Evolutionary conservation across 2,113 vertebrate genomes (phyloP).

Genomic region (Ailurus styani): DNA sequence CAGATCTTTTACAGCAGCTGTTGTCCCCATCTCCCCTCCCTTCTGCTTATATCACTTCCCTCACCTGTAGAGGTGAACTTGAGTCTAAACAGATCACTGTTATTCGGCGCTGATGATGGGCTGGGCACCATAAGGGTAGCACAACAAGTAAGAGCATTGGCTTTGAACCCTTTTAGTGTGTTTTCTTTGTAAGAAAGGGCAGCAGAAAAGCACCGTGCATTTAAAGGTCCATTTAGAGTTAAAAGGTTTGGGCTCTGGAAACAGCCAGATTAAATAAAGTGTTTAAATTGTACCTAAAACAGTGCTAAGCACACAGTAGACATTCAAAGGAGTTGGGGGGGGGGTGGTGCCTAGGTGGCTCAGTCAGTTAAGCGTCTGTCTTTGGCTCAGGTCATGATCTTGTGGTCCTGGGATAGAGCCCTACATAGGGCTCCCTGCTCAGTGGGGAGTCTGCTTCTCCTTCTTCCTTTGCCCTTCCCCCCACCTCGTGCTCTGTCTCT

Average conservation of each 20-base stretch:
- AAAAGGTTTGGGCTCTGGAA: not conserved
- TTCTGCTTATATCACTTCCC: too few relatives aligned
- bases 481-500: too few relatives aligned
- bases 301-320: not conserved
- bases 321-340: not conserved
- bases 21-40: not conserved
- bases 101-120: not conserved
- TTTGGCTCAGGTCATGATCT: too few relatives aligned
- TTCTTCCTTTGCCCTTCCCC: too few relatives aligned
- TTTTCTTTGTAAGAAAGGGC: not conserved
- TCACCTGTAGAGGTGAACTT: not conserved
- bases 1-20: not conserved
- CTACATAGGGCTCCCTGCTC: too few relatives aligned
- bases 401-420: too few relatives aligned
- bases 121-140: not conserved
- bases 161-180: not conserved
- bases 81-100: not conserved
- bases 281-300: not conserved
- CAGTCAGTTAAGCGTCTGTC: too few relatives aligned
- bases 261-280: not conserved
- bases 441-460: too few relatives aligned
- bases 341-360: not conserved
- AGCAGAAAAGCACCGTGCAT: not conserved
- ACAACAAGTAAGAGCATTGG: not conserved
- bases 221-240: constrained; percentile 36